Evolutionary conservation across 2,113 vertebrate genomes (phyloP).

Genomic region (Strix aluco): DNA sequence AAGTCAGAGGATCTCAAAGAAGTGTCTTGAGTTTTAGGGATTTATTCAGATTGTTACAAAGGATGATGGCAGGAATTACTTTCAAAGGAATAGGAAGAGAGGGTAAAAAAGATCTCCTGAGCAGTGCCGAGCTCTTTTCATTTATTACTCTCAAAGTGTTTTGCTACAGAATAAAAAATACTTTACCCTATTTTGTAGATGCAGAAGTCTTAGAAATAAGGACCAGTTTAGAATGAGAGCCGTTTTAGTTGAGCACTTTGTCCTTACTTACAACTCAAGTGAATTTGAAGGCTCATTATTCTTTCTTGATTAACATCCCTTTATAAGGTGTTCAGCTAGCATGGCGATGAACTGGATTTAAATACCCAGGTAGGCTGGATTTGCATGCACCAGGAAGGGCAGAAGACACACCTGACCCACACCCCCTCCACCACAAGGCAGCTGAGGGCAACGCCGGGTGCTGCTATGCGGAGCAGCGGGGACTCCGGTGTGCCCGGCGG

Average conservation of each 20-base stretch:
- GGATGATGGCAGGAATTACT: background rate
- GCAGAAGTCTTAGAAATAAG: background rate
- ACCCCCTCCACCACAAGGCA: background rate
- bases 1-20: background rate
- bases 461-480: accelerated
- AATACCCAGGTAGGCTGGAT: background rate
- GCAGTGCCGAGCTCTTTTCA: background rate
- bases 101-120: background rate
- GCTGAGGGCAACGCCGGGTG: background rate
- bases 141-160: background rate
- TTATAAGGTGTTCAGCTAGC: background rate
- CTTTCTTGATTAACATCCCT: background rate
- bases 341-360: background rate
- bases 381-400: background rate
- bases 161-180: background rate
- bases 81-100: background rate
- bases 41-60: background rate
- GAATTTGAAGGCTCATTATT: background rate
- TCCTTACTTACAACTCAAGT: background rate
- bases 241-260: background rate
- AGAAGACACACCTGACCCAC: background rate
- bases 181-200: background rate
- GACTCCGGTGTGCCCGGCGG: accelerated
- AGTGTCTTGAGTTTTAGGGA: background rate
- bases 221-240: background rate